Conservation (phyloP, 2,797 vertebrate genomes). For the Poecilia picta region DNA sequence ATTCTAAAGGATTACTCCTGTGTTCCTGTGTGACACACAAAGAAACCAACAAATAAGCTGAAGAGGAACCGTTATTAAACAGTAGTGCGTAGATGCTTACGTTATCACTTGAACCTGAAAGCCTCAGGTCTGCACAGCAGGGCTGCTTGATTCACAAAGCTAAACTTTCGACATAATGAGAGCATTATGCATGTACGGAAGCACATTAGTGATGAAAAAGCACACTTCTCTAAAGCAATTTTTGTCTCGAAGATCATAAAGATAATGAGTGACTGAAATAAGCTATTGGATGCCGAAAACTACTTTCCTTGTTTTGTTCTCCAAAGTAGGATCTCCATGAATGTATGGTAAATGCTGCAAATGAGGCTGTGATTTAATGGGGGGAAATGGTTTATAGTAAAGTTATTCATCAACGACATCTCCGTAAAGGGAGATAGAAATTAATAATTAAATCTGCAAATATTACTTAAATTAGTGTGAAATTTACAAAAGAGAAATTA, state of each 20-base stretch:
- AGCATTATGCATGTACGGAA: not conserved
- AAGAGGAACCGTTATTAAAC: conserved; percentile 18
- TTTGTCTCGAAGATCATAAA: conserved; percentile 31
- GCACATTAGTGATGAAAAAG: conserved; percentile 39
- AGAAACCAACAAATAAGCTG: not conserved
- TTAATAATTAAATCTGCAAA: not conserved
- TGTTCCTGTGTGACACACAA: conserved; percentile 26
- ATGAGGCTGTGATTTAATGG: conserved; percentile 3
- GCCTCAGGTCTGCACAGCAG: conserved; percentile 24
- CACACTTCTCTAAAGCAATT: conserved; percentile 14
- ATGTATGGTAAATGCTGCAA: not conserved
- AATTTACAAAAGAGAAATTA: not conserved
- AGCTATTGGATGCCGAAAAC: conserved; percentile 23
- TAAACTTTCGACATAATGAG: conserved; percentile 15
- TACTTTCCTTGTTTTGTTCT: not conserved
- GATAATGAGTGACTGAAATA: conserved; percentile 31
- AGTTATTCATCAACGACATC: not conserved
- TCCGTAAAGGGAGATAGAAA: not conserved
- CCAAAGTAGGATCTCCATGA: not conserved
- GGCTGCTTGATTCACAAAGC: conserved; percentile 16
- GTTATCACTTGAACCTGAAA: conserved; percentile 6
- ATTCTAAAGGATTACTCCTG: conserved; percentile 28
- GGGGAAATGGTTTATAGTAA: not conserved
- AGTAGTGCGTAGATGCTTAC: conserved; percentile 3
- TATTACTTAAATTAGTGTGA: not conserved